Evolutionary conservation across 2,797 vertebrate species (phyloP).

Genomic region (Champsocephalus esox): DNA sequence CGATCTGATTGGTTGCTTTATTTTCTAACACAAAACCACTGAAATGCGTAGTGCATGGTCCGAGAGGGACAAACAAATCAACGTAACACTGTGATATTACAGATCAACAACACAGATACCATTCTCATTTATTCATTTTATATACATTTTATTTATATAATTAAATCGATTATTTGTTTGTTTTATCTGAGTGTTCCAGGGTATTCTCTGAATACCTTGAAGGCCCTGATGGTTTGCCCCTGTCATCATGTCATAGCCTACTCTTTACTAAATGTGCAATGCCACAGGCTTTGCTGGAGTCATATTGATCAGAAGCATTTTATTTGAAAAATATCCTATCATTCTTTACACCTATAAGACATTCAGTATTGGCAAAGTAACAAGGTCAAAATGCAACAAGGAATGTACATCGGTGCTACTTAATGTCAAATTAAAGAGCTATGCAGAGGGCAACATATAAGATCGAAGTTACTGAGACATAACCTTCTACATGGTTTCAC

Average conservation of each 20-base stretch:
- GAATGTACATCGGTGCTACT: not conserved
- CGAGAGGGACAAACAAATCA: too few relatives aligned
- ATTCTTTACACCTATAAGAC: not conserved
- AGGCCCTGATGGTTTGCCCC: too few relatives aligned
- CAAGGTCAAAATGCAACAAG: not conserved
- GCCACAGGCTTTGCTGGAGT: not conserved
- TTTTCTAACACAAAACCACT: too few relatives aligned
- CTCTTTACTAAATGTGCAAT: not conserved
- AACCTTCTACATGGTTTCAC: not conserved
- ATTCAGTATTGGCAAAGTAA: not conserved
- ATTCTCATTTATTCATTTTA: too few relatives aligned
- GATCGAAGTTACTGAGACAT: not conserved
- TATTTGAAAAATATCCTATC: not conserved
- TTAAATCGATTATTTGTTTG: too few relatives aligned
- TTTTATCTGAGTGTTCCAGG: too few relatives aligned
- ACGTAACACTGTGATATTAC: too few relatives aligned
- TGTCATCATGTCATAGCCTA: not conserved
- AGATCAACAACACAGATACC: too few relatives aligned
- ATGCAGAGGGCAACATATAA: not conserved
- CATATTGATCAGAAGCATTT: not conserved
- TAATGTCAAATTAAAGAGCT: slow-evolving; percentile 7
- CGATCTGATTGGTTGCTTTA: too few relatives aligned
- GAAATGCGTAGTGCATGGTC: too few relatives aligned
- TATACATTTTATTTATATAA: too few relatives aligned
- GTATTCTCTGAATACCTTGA: too few relatives aligned